Conservation (phyloP, 2,797 vertebrate species). For the Oceanodroma leucorhoa region DNA sequence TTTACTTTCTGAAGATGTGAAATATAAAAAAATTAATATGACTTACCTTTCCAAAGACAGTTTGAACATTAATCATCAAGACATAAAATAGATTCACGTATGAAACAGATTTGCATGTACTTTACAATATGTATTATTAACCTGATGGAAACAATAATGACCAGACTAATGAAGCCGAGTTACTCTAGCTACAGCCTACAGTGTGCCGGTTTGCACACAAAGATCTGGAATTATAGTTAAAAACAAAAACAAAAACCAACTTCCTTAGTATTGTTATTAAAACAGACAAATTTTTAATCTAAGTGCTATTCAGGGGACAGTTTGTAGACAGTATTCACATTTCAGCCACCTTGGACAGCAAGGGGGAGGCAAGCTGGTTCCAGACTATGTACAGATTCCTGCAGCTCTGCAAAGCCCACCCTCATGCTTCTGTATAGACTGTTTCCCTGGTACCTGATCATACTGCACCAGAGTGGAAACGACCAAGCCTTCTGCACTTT, state of each 20-base stretch:
- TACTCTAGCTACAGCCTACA: background rate
- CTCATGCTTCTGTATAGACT: background rate
- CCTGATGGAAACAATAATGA: background rate
- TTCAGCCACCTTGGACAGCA: background rate
- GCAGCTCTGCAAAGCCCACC: background rate
- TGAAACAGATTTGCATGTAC: background rate
- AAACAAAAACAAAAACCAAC: too few species aligned
- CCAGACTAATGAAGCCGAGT: background rate
- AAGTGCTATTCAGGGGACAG: background rate
- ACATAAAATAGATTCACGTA: background rate
- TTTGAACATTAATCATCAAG: background rate
- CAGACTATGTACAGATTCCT: background rate
- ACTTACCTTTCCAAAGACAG: background rate
- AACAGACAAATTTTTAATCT: background rate
- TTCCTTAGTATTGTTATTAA: background rate
- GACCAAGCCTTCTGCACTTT: background rate
- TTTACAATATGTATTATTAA: background rate
- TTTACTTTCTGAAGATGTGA: background rate
- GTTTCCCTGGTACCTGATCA: background rate
- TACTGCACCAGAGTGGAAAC: too few species aligned
- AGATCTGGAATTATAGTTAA: background rate
- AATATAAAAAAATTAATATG: background rate
- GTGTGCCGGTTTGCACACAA: background rate
- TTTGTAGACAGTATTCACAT: background rate
- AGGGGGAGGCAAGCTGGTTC: background rate